Evolutionary conservation across 92 coral and sea anemone species (phyloP).

Genomic region (Palythoa grandiflora): DNA sequence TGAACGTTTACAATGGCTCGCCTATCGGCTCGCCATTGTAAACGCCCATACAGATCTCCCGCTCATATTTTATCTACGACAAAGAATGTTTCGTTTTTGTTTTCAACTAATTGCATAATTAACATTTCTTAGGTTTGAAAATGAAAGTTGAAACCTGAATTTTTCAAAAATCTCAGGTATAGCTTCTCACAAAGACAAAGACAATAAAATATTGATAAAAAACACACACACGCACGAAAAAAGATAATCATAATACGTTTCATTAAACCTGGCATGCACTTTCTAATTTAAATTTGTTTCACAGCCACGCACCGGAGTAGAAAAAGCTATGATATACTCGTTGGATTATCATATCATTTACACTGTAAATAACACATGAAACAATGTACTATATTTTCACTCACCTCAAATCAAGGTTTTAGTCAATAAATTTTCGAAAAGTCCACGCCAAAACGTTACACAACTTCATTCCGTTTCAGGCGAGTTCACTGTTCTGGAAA

Average conservation of each 20-base stretch:
- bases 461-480: not conserved
- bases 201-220: not conserved
- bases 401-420: not conserved
- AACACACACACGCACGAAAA: not conserved
- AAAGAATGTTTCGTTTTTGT: not conserved
- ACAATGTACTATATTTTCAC: not conserved
- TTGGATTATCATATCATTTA: not conserved
- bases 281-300: not conserved
- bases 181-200: slow-evolving; percentile 9
- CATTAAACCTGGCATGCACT: not conserved
- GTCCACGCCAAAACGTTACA: not conserved
- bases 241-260: not conserved
- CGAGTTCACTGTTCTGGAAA: not conserved
- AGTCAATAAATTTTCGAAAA: slow-evolving; percentile 1
- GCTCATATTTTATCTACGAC: too few species aligned
- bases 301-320: not conserved
- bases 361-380: not conserved
- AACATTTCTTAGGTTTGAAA: slow-evolving; percentile 2
- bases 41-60: too few species aligned
- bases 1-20: too few species aligned
- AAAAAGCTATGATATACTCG: not conserved
- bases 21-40: too few species aligned
- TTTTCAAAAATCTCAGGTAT: not conserved
- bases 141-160: slow-evolving; percentile 14
- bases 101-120: slow-evolving; percentile 1